Percentiles rank a stretch among this genome's conserved stretches.
Evolutionary conservation across 2,888 invertebrate genomes (phyloP).

Genomic region (Malthinus seriepunctatus): DNA sequence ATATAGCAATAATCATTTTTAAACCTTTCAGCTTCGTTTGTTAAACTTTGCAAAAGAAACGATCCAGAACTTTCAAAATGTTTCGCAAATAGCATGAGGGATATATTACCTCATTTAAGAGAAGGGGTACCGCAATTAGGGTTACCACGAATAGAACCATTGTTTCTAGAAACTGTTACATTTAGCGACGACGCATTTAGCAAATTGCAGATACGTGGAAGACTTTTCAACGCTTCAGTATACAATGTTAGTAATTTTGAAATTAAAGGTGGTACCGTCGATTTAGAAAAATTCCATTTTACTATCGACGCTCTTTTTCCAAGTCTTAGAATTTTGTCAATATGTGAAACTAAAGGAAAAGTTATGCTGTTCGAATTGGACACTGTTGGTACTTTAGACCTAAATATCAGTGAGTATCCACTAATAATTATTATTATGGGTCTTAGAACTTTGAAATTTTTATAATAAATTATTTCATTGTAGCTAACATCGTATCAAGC

Average conservation of each 20-base stretch:
- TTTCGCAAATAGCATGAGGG: too few species aligned
- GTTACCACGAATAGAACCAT: constrained; percentile 44
- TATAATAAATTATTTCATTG: too few species aligned
- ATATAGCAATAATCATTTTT: too few species aligned
- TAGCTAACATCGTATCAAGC: too few species aligned
- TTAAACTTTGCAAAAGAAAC: too few species aligned
- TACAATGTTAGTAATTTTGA: constrained; percentile 18
- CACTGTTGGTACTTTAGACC: background rate
- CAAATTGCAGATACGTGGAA: background rate
- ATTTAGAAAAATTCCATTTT: too few species aligned
- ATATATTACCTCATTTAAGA: constrained; percentile 37
- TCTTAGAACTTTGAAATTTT: too few species aligned
- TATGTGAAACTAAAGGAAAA: constrained; percentile 43
- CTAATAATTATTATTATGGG: background rate
- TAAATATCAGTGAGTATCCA: background rate
- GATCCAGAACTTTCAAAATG: too few species aligned
- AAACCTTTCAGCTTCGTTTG: too few species aligned
- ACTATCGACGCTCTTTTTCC: too few species aligned
- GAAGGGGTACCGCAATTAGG: constrained; percentile 48
- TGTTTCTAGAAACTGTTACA: constrained; percentile 38
- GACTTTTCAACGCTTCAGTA: constrained; percentile 12
- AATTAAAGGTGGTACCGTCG: too few species aligned
- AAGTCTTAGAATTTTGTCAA: constrained; percentile 19
- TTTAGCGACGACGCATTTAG: background rate
- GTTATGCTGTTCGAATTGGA: constrained; percentile 38